These are phyloP conservation scores for Aelia acuminata DNA, from an alignment of 2,888 invertebrate species.

Conservation along the genomic window DNA sequence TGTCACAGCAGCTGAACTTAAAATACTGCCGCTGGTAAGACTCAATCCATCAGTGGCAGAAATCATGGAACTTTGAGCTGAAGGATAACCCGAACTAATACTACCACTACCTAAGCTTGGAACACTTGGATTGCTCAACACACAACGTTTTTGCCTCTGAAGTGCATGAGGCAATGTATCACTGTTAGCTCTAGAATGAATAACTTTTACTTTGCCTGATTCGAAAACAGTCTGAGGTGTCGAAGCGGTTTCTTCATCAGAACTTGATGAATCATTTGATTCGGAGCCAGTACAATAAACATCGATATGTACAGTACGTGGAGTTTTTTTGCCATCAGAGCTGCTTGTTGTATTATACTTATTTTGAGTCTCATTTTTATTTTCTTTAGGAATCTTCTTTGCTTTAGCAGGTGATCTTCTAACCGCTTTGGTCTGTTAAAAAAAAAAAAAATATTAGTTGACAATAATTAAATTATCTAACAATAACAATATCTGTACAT, in stretches of 20 bases:
- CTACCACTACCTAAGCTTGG: constrained; percentile 65
- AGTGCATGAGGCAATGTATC: constrained; percentile 64
- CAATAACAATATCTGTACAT: neutral
- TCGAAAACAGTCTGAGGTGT: constrained; percentile 79
- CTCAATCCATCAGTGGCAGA: constrained; percentile 63
- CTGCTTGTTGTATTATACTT: constrained; percentile 60
- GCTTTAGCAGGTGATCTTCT: constrained; percentile 48
- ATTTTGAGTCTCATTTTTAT: constrained; percentile 4
- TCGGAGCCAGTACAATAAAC: constrained; percentile 81
- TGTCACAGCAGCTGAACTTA: constrained; percentile 70
- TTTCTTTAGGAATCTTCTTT: neutral
- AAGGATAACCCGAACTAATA: constrained; percentile 76
- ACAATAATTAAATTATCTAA: neutral
- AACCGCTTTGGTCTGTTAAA: constrained; percentile 27
- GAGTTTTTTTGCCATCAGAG: constrained; percentile 69
- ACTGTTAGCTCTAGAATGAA: constrained; percentile 70
- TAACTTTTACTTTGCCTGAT: constrained; percentile 74
- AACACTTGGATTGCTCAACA: constrained; percentile 66
- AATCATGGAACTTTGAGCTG: constrained; percentile 69
- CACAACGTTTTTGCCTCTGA: constrained; percentile 64
- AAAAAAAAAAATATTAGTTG: constrained; percentile 46
- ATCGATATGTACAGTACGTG: constrained; percentile 81
- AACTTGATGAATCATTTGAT: constrained; percentile 69
- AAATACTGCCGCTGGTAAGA: constrained; percentile 61
- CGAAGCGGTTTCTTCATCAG: constrained; percentile 71